phyloP scores from a whole-genome alignment of 2,888 invertebrate species.

The Gerris lacustris region DNA sequence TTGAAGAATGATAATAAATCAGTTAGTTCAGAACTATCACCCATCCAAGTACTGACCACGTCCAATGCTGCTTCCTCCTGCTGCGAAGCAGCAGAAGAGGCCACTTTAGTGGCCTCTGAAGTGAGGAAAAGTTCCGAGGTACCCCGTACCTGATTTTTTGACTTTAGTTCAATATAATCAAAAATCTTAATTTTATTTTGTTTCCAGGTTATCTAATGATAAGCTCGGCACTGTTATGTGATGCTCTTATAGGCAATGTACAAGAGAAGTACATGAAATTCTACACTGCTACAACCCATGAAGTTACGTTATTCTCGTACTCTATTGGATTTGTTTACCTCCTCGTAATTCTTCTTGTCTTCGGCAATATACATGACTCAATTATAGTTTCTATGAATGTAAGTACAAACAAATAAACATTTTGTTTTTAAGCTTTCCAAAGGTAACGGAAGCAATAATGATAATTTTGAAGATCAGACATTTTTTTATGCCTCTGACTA shows the following conservation, averaged over 20 bases:
- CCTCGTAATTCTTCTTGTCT: constrained; percentile 54
- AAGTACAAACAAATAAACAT: constrained; percentile 33
- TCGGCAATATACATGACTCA: constrained; percentile 63
- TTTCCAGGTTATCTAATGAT: constrained; percentile 69
- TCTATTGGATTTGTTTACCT: constrained; percentile 75
- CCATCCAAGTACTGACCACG: too few species aligned
- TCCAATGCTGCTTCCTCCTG: too few species aligned
- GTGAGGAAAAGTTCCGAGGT: too few species aligned
- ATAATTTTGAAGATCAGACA: constrained; percentile 7
- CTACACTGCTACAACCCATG: constrained; percentile 70
- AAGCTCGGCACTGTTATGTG: constrained; percentile 75
- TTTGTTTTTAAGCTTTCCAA: background rate
- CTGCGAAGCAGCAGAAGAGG: too few species aligned
- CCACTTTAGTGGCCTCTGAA: too few species aligned
- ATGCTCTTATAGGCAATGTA: constrained; percentile 91
- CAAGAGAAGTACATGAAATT: constrained; percentile 91
- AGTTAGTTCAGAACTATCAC: too few species aligned
- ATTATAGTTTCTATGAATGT: constrained; percentile 65
- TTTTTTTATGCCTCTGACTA: too few species aligned
- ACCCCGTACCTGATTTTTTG: too few species aligned
- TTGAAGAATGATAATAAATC: too few species aligned
- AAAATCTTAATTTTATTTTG: too few species aligned
- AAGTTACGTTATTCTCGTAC: constrained; percentile 88
- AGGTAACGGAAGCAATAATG: too few species aligned
- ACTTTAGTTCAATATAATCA: too few species aligned